Evolutionary conservation across 2,888 invertebrate genomes (phyloP).

Genomic region (Tridacna crocea): DNA sequence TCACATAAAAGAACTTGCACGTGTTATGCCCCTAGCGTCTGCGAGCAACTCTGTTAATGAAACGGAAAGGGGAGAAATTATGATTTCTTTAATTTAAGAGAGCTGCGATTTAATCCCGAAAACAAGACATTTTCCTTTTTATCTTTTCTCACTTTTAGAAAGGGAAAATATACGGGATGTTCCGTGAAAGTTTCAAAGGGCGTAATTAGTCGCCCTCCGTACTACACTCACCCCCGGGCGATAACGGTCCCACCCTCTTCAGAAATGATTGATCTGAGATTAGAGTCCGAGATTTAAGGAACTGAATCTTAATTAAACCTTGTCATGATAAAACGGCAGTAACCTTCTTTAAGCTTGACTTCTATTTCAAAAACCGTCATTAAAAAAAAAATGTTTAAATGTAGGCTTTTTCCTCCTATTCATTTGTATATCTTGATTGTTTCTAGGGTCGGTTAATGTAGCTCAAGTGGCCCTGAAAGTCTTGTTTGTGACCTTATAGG

Average conservation of each 20-base stretch:
- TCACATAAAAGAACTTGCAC: constrained; percentile 9
- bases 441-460: too few relatives aligned
- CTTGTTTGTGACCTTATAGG: too few relatives aligned
- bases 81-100: constrained; percentile 29
- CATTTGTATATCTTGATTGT: too few relatives aligned
- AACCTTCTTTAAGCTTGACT: too few relatives aligned
- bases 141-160: constrained; percentile 7
- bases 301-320: not conserved
- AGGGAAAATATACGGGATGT: constrained; percentile 17
- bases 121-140: constrained; percentile 14
- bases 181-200: constrained; percentile 12
- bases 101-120: constrained; percentile 7
- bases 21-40: constrained; percentile 16
- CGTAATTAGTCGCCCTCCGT: constrained; percentile 17
- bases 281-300: not conserved
- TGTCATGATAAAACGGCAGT: not conserved
- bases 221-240: constrained; percentile 12
- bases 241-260: constrained; percentile 18
- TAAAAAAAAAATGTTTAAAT: too few relatives aligned
- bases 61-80: constrained; percentile 3
- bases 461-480: too few relatives aligned
- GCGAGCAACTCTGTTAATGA: not conserved
- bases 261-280: not conserved
- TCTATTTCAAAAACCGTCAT: too few relatives aligned
- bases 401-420: too few relatives aligned